These are phyloP conservation scores for Micrastur ruficollis DNA, from an alignment of 2,797 vertebrate species.

Conservation along the genomic window DNA sequence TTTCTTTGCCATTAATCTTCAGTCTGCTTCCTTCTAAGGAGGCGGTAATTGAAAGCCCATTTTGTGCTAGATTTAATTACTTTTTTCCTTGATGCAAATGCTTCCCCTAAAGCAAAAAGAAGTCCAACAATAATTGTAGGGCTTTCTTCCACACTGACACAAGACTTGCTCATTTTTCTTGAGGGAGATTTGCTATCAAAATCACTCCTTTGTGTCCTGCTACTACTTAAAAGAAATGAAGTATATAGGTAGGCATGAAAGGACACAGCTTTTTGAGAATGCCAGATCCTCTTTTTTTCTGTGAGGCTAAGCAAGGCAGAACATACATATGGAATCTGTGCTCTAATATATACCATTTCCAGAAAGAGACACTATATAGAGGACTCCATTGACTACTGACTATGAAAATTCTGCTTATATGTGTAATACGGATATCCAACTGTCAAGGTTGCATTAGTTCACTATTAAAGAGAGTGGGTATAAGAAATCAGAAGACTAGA, in stretches of 20 bases:
- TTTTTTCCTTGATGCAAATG: slow-evolving; percentile 20
- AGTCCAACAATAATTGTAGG: background rate
- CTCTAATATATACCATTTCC: background rate
- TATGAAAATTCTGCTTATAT: background rate
- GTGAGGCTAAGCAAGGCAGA: background rate
- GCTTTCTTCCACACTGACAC: background rate
- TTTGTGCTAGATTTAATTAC: slow-evolving; percentile 29
- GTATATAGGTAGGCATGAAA: background rate
- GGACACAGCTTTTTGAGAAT: background rate
- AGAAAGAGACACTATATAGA: background rate
- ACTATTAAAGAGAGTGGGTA: background rate
- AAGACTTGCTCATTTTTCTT: background rate
- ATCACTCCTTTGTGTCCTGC: background rate
- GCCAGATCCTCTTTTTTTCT: background rate
- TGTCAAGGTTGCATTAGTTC: background rate
- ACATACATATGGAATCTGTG: background rate
- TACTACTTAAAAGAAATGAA: background rate
- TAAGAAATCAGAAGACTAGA: background rate
- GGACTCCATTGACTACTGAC: background rate
- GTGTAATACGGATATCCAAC: background rate
- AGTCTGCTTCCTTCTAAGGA: slow-evolving; percentile 44
- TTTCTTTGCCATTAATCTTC: slow-evolving; percentile 51
- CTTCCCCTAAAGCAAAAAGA: slow-evolving; percentile 19
- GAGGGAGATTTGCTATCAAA: background rate
- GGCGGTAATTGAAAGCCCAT: slow-evolving; percentile 52